These are phyloP conservation scores for Heliconius ismenius DNA, from an alignment of 2,888 invertebrate species.

Conservation along the genomic window DNA sequence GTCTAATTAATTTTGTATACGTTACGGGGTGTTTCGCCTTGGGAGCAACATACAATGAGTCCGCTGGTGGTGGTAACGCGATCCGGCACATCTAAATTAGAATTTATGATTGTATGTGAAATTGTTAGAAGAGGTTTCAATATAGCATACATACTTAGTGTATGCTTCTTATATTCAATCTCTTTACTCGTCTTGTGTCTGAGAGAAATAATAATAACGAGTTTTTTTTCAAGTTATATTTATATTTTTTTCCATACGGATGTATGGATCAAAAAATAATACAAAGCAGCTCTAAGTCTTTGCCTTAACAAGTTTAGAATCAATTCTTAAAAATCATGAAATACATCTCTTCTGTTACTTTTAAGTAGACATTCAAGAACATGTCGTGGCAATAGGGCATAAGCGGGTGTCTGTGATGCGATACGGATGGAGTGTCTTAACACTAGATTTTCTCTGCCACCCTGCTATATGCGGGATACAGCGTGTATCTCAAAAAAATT, in stretches of 20 bases:
- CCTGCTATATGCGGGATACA: too few species aligned
- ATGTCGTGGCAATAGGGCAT: too few species aligned
- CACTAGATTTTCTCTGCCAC: too few species aligned
- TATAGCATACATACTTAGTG: constrained; percentile 14
- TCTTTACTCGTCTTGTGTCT: neutral
- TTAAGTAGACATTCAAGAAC: too few species aligned
- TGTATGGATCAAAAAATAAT: too few species aligned
- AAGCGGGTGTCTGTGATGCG: too few species aligned
- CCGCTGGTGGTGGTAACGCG: constrained; percentile 77
- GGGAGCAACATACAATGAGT: constrained; percentile 78
- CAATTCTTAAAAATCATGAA: too few species aligned
- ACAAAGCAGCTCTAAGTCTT: neutral
- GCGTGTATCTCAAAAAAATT: too few species aligned
- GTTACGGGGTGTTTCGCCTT: constrained; percentile 76
- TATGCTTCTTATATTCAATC: neutral
- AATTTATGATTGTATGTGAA: constrained; percentile 82
- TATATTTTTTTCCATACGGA: neutral
- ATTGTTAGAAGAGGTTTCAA: constrained; percentile 75
- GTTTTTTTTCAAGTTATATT: constrained; percentile 12
- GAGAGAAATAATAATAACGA: constrained; percentile 1
- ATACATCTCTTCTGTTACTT: too few species aligned
- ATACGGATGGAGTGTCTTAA: too few species aligned
- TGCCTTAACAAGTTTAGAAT: neutral
- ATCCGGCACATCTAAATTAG: constrained; percentile 78
- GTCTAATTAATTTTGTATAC: constrained; percentile 82